Percentiles rank a stretch among this genome's conserved stretches.
phyloP scores from a whole-genome alignment of 1,140 invertebrate genomes.

The Orchestia grillus region DNA sequence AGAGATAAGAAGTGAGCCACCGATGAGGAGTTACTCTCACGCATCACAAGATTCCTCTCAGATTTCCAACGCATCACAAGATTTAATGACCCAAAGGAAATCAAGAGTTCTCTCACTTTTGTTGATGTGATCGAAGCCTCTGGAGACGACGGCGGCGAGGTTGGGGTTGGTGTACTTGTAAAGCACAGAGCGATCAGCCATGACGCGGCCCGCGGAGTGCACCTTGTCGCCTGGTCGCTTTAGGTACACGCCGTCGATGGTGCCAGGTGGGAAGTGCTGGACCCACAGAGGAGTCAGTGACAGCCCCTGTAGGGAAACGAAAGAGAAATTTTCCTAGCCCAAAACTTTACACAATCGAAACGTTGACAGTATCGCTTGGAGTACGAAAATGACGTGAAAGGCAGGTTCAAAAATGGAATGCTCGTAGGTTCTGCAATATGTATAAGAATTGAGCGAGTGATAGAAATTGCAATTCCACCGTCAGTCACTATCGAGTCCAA shows the following conservation, averaged over 20 bases:
- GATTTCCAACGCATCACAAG: too few species aligned
- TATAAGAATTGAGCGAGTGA: neutral
- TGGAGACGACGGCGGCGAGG: conserved; percentile 87
- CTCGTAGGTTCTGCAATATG: neutral
- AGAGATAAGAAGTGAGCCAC: too few species aligned
- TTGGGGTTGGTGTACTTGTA: conserved; percentile 99
- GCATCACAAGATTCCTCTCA: too few species aligned
- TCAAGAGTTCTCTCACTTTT: conserved; percentile 76
- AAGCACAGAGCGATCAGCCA: conserved; percentile 94
- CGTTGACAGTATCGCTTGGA: neutral
- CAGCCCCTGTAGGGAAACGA: neutral
- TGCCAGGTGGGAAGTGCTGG: conserved; percentile 71
- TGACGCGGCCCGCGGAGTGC: conserved; percentile 94
- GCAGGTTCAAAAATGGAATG: neutral
- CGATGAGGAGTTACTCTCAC: too few species aligned
- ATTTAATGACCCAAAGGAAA: too few species aligned
- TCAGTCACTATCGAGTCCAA: neutral
- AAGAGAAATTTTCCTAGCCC: neutral
- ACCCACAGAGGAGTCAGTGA: conserved; percentile 14
- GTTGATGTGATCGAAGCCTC: conserved; percentile 78
- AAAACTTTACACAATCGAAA: neutral
- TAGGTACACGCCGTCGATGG: conserved; percentile 79
- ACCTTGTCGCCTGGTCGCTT: conserved; percentile 88
- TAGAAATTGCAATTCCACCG: neutral
- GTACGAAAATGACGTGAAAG: neutral